Conservation (phyloP, 2,797 vertebrate genomes). For the Threskiornis aethiopicus region DNA sequence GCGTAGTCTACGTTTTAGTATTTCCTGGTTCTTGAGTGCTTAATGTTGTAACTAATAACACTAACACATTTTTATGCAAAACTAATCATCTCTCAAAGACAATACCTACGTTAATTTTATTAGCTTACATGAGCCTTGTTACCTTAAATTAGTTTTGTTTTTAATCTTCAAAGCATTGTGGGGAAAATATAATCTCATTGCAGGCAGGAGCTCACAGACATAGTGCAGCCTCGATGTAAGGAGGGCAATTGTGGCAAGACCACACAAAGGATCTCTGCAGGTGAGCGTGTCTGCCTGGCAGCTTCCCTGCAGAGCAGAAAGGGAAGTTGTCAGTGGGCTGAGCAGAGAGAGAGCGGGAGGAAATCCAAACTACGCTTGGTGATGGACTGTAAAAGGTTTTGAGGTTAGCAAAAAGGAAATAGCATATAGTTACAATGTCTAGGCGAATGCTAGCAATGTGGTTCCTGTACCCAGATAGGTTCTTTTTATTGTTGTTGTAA, state of each 20-base stretch:
- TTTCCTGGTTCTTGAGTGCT: neutral
- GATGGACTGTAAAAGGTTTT: neutral
- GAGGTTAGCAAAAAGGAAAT: neutral
- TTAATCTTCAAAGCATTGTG: neutral
- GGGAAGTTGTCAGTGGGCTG: neutral
- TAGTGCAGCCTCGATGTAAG: neutral
- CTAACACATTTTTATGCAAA: neutral
- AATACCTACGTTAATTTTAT: neutral
- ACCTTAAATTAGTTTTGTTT: neutral
- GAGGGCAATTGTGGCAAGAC: neutral
- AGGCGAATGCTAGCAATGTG: neutral
- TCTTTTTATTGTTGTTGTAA: neutral
- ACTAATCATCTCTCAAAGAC: neutral
- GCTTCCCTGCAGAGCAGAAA: neutral
- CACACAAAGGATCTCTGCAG: neutral
- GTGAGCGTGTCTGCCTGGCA: neutral
- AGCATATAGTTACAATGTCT: neutral
- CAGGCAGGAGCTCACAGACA: neutral
- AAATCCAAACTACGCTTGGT: neutral
- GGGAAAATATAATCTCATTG: neutral
- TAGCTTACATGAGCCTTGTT: neutral
- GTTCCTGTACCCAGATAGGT: neutral
- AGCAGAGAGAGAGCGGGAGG: neutral
- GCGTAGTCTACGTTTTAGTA: rapidly evolving
- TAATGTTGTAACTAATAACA: neutral